Conservation (phyloP, 2,113 vertebrate genomes). For the Cyanoliseus patagonus region DNA sequence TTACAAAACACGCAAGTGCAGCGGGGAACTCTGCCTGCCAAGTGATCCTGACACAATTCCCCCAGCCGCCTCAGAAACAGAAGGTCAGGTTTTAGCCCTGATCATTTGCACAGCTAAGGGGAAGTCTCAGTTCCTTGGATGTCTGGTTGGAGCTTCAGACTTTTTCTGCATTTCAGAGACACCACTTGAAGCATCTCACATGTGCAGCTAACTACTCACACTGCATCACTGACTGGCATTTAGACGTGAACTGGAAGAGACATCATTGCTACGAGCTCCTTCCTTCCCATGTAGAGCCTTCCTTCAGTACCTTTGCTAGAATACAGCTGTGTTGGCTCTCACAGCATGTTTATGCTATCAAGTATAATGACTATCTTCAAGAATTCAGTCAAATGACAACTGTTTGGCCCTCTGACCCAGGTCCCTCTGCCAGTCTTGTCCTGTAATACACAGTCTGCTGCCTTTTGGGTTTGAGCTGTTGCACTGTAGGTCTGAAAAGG, state of each 20-base stretch:
- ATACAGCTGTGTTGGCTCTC: not conserved
- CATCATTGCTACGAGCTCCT: not conserved
- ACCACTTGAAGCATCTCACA: not conserved
- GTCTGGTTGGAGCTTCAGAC: not conserved
- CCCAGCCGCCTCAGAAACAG: not conserved
- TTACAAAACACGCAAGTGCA: not conserved
- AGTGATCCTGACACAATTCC: not conserved
- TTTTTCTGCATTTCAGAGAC: not conserved
- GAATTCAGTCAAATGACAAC: not conserved
- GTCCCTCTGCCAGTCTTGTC: not conserved
- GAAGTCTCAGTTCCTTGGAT: not conserved
- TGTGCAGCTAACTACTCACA: not conserved
- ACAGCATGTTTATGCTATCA: not conserved
- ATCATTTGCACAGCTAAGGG: not conserved
- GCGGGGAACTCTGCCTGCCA: not conserved
- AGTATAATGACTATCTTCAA: not conserved
- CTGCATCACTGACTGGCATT: not conserved
- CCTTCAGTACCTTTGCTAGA: not conserved
- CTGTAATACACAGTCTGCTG: rapidly evolving
- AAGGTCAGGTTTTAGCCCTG: not conserved
- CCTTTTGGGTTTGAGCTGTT: not conserved
- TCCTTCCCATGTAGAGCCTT: not conserved
- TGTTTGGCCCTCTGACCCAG: not conserved
- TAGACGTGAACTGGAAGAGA: not conserved
- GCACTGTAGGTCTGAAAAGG: not conserved